Percentiles rank a stretch among this genome's conserved stretches.
phyloP scores from a whole-genome alignment of 2,888 invertebrate species.

The Syrphus vitripennis region DNA sequence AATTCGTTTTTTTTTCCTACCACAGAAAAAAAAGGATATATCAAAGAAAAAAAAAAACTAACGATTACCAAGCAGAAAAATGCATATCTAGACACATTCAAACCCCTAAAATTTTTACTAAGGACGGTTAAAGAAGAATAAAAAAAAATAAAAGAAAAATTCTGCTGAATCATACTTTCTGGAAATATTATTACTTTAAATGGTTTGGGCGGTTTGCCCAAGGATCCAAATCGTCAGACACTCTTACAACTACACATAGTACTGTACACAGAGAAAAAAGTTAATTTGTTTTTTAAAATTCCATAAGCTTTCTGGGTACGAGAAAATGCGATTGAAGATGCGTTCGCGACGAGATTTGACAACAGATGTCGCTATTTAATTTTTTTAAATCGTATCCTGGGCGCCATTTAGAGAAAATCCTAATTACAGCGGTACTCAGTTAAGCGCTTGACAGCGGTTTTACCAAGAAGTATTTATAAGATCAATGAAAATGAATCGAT shows the following conservation, averaged over 20 bases:
- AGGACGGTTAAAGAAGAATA: neutral
- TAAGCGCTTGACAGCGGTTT: no score
- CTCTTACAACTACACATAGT: neutral
- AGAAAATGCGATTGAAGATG: no score
- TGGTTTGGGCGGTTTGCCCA: slow-evolving; percentile 65
- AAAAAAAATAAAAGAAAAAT: slow-evolving; percentile 24
- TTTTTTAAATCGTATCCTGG: no score
- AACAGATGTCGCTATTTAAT: no score
- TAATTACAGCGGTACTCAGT: no score
- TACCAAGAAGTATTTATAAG: no score
- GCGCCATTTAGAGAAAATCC: no score
- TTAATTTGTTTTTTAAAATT: neutral
- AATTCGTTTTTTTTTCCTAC: neutral
- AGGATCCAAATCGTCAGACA: slow-evolving; percentile 44
- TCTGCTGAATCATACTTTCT: slow-evolving; percentile 68
- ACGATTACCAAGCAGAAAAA: slow-evolving; percentile 59
- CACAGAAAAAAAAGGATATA: neutral
- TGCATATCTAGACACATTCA: slow-evolving; percentile 52
- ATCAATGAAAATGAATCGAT: no score
- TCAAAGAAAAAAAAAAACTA: slow-evolving; percentile 16
- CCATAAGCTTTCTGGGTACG: no score
- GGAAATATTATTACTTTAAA: slow-evolving; percentile 66
- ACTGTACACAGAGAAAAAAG: neutral
- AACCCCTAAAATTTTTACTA: neutral
- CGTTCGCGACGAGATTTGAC: no score